These are phyloP conservation scores for Horisme vitalbata DNA, from an alignment of 2,888 invertebrate species.

Conservation along the genomic window DNA sequence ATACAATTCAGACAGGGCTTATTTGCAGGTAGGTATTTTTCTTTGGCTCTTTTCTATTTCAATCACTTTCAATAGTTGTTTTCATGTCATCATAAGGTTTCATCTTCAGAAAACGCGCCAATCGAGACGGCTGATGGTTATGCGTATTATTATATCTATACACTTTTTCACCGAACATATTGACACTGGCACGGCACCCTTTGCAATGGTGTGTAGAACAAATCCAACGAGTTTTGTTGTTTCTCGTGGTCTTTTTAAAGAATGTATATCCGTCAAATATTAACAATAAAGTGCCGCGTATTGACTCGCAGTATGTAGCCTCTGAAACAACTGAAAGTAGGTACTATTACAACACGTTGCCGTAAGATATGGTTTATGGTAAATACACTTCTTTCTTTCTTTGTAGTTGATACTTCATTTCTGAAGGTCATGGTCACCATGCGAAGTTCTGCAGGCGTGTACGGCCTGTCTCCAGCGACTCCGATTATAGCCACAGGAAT, in stretches of 20 bases:
- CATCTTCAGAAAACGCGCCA: too few species aligned
- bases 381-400: too few species aligned
- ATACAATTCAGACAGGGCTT: too few species aligned
- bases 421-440: too few species aligned
- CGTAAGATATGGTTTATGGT: background rate
- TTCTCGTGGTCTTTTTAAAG: conserved; percentile 4
- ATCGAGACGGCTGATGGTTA: background rate
- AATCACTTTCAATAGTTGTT: too few species aligned
- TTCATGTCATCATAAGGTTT: too few species aligned
- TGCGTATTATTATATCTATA: background rate
- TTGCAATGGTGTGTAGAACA: conserved; percentile 13
- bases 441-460: too few species aligned
- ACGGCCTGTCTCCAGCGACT: too few species aligned
- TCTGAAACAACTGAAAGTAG: background rate
- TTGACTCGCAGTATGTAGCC: conserved; percentile 5
- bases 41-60: too few species aligned
- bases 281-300: conserved; percentile 4
- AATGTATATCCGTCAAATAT: conserved; percentile 5
- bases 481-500: too few species aligned
- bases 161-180: background rate
- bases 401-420: too few species aligned
- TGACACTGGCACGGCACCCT: conserved; percentile 8
- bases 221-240: conserved; percentile 10
- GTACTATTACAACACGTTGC: background rate
- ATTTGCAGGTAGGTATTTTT: too few species aligned